Percentiles rank a stretch among this genome's conserved stretches.
phyloP scores from a whole-genome alignment of 1,140 invertebrate genomes.

The Pomacea maculata region DNA sequence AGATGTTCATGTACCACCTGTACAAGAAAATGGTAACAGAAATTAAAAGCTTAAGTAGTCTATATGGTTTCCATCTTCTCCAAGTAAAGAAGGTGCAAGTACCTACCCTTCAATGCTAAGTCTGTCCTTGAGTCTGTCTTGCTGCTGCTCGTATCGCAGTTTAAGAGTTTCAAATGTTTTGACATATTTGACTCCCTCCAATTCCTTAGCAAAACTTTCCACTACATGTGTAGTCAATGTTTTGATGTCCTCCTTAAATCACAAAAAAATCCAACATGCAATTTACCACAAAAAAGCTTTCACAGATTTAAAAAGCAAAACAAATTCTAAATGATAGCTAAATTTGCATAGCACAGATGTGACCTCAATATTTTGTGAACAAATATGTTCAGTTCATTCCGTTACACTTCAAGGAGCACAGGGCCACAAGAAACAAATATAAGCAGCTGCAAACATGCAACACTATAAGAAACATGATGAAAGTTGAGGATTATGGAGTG shows the following conservation, averaged over 20 bases:
- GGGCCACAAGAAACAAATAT: no score
- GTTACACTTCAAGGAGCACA: no score
- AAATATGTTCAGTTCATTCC: no score
- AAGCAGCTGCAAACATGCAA: not conserved
- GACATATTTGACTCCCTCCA: conserved; percentile 95
- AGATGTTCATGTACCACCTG: not conserved
- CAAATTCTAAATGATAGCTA: no score
- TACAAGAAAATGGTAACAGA: not conserved
- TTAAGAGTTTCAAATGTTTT: conserved; percentile 95
- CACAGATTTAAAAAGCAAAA: no score
- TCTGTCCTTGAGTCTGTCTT: conserved; percentile 71
- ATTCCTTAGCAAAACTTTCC: conserved; percentile 91
- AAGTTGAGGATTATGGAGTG: not conserved
- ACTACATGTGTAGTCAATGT: conserved; percentile 93
- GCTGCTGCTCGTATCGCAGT: conserved; percentile 91
- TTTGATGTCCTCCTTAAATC: conserved; percentile 88
- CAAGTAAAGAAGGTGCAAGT: not conserved
- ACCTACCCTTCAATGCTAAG: conserved; percentile 41
- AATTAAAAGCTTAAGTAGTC: no score
- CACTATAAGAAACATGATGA: not conserved
- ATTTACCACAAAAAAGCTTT: not conserved
- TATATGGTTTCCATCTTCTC: no score
- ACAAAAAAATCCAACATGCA: conserved; percentile 25
- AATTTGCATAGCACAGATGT: no score
- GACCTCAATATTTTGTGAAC: no score